Conservation (phyloP, 2,888 invertebrate species). For the Sesia apiformis region DNA sequence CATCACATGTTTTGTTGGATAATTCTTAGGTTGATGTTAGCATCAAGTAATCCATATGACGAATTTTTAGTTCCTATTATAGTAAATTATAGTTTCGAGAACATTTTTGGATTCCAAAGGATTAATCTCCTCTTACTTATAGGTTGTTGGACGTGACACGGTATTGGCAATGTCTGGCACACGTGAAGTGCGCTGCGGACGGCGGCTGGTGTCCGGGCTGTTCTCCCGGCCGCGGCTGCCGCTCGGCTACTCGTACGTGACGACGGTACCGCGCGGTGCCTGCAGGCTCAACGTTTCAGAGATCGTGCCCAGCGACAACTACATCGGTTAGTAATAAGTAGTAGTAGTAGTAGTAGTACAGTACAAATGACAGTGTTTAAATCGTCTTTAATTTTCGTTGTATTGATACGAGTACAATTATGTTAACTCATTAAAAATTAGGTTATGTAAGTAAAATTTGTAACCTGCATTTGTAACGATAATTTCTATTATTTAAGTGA, state of each 20-base stretch:
- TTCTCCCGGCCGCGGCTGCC: conserved; percentile 88
- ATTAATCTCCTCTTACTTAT: conserved; percentile 16
- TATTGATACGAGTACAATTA: too few relatives aligned
- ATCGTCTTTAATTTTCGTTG: too few relatives aligned
- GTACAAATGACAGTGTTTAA: too few relatives aligned
- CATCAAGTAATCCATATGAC: too few relatives aligned
- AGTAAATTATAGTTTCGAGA: neutral
- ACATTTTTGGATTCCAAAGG: too few relatives aligned
- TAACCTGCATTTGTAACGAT: neutral
- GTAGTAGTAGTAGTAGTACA: too few relatives aligned
- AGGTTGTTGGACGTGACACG: conserved; percentile 91
- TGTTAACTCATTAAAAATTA: too few relatives aligned
- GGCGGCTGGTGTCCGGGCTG: conserved; percentile 86
- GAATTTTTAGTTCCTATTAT: neutral
- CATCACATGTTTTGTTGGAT: too few relatives aligned
- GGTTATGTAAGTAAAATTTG: too few relatives aligned
- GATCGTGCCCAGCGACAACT: conserved; percentile 85
- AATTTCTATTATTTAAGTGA: neutral
- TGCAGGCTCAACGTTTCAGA: conserved; percentile 92
- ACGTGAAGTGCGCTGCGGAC: conserved; percentile 65
- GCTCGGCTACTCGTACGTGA: conserved; percentile 88
- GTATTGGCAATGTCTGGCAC: conserved; percentile 78
- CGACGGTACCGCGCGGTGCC: conserved; percentile 89
- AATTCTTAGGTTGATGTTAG: too few relatives aligned
- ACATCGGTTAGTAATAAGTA: conserved; percentile 80